Conservation (phyloP, 1,140 invertebrate genomes). For the Samia ricini region DNA sequence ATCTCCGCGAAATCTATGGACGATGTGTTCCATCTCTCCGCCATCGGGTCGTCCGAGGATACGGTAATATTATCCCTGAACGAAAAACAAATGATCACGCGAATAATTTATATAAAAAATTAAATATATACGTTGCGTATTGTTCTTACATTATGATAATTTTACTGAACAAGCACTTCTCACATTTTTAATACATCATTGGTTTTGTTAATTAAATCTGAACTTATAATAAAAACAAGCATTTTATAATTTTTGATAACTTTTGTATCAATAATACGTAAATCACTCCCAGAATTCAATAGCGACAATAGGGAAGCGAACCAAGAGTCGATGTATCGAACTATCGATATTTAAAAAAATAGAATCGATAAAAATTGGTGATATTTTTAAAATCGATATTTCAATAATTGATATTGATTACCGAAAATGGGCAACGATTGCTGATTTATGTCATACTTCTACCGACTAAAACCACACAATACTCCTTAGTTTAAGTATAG, state of each 20-base stretch:
- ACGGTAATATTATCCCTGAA: constrained; percentile 66
- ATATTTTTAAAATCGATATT: too few species aligned
- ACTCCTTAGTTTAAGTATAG: too few species aligned
- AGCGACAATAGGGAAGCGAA: constrained; percentile 1
- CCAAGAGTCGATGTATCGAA: too few species aligned
- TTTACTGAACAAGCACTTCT: constrained; percentile 38
- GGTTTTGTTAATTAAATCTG: constrained; percentile 2
- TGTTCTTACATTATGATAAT: constrained; percentile 47
- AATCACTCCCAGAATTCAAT: constrained; percentile 31
- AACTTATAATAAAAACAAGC: constrained; percentile 3
- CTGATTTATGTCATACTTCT: too few species aligned
- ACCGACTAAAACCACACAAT: too few species aligned
- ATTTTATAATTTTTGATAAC: constrained; percentile 18
- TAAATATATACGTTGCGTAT: constrained; percentile 18
- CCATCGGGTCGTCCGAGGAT: constrained; percentile 63
- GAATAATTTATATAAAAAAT: constrained; percentile 40
- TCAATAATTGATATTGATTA: too few species aligned
- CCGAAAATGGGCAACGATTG: too few species aligned
- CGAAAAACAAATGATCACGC: constrained; percentile 15
- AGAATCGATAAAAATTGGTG: too few species aligned
- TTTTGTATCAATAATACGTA: constrained; percentile 55
- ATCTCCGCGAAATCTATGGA: constrained; percentile 83
- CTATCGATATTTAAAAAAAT: too few species aligned
- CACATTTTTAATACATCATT: constrained; percentile 46
- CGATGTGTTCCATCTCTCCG: constrained; percentile 77